Evolutionary conservation across 2,888 invertebrate species (phyloP), one percentile per base, ranked within the genome.

Genomic region (Volucella inanis): DNA sequence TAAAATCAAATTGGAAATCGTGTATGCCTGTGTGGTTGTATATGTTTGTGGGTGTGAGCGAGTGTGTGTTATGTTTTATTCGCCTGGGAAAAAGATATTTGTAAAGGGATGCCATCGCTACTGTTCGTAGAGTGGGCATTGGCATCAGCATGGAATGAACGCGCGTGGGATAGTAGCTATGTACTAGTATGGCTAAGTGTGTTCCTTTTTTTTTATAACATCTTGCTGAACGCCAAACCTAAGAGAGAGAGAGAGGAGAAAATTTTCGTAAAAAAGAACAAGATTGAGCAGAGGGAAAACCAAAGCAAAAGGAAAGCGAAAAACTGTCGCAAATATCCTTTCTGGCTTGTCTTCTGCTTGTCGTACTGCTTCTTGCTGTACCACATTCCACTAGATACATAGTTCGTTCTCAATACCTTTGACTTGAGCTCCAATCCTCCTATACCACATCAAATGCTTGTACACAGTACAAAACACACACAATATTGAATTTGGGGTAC

Each of bases 401-500:
- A 54, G 75, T 62, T 76, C 54, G 68, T 77, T 85, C 80, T 80
- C 80, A 49, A 79, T 71, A 31, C 31, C 31, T 31, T 31, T 31
- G 31, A 31, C 31, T 31, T 31, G 31, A 6, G 31, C 31, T 6
- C 31, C 31, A 31, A 0, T 70, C 70, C 65, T 54, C 22, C 61
- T 67, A 52, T 38, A 71, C 84, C 79, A 80, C 84, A 85, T 85
- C 71, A 80, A 85, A 85, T 80, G 80, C 79, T 79, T 76, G 76
- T 68, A 6, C 31, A 31, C 31, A 31, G 31, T 31, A 31, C 31
- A 31, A 85, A 75, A 85, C 80, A 75, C 72, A 85, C 71, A 85
- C 76, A 85, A 76, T 72, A 77, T 85, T 85, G 84, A 74, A 80
- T 80, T 55, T 80, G 50, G 65, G 65, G 78, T 31, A 31, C 31